A percentile compares a stretch with the other conserved stretches of the same genome.
Evolutionary conservation across 1,140 invertebrate species (phyloP).

Genomic region (Cherax quadricarinatus): DNA sequence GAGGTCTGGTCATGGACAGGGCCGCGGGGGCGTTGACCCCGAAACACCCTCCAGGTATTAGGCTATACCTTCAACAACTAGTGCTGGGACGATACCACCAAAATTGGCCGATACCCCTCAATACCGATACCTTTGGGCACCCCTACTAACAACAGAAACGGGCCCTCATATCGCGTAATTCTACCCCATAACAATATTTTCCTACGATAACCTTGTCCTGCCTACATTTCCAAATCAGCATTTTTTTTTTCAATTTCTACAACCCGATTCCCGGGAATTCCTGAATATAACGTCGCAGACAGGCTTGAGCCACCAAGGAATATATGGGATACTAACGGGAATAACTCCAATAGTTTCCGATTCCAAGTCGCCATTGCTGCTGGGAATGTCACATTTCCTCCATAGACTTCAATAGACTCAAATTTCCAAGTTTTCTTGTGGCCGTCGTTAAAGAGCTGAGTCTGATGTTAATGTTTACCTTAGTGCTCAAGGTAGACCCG

Average conservation of each 20-base stretch:
- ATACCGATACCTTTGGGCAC: too few species aligned
- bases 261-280: not conserved
- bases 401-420: not conserved
- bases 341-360: not conserved
- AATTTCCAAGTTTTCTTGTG: not conserved
- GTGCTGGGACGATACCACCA: too few species aligned
- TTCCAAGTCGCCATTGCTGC: not conserved
- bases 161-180: too few species aligned
- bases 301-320: not conserved
- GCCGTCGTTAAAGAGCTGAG: not conserved
- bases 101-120: too few species aligned
- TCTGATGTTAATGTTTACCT: not conserved
- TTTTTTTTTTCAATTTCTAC: not conserved
- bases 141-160: too few species aligned
- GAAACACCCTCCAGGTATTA: too few species aligned
- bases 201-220: not conserved
- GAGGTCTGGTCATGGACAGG: too few species aligned
- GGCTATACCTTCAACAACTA: too few species aligned
- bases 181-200: too few species aligned
- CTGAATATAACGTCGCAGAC: not conserved
- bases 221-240: not conserved
- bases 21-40: too few species aligned
- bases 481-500: not conserved
- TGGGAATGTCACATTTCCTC: not conserved
- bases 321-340: not conserved